Percentiles rank a stretch among this genome's conserved stretches.
These are phyloP conservation scores for Nymphalis c-album DNA, from an alignment of 2,888 invertebrate species.

Conservation along the genomic window DNA sequence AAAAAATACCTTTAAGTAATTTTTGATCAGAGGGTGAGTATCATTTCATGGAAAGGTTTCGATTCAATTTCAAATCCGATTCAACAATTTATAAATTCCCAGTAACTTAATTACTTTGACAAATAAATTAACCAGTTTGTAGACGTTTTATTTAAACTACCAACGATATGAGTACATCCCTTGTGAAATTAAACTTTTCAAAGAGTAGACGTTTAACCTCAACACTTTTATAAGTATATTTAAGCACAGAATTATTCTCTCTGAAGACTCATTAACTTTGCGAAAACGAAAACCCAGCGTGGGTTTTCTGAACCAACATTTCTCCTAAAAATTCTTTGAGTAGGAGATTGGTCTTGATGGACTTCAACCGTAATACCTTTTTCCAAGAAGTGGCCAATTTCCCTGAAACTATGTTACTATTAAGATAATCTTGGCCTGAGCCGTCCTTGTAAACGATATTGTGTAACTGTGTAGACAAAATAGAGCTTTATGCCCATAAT, in stretches of 20 bases:
- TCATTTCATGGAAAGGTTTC: too few species aligned
- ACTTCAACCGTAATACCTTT: constrained; percentile 18
- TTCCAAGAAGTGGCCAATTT: constrained; percentile 25
- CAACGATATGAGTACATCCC: background rate
- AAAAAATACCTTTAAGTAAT: too few species aligned
- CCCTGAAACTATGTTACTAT: constrained; percentile 26
- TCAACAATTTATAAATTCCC: too few species aligned
- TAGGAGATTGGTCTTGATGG: constrained; percentile 15
- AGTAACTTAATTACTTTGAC: too few species aligned
- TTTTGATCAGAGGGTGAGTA: too few species aligned
- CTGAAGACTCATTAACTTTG: constrained; percentile 7
- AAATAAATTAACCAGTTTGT: too few species aligned
- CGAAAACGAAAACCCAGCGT: background rate
- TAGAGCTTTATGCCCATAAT: constrained; percentile 5
- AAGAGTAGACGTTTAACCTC: background rate
- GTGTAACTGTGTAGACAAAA: constrained; percentile 5
- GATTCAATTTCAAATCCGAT: too few species aligned
- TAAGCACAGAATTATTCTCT: background rate
- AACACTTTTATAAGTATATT: background rate
- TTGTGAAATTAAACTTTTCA: constrained; percentile 3
- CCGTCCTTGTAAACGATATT: constrained; percentile 20
- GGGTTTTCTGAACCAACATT: background rate
- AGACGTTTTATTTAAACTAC: too few species aligned
- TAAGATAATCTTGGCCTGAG: constrained; percentile 26
- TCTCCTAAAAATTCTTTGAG: background rate